Evolutionary conservation across 2,113 vertebrate genomes (phyloP), one percentile per base, ranked within the genome.

Genomic region (Laticauda laticaudata): DNA sequence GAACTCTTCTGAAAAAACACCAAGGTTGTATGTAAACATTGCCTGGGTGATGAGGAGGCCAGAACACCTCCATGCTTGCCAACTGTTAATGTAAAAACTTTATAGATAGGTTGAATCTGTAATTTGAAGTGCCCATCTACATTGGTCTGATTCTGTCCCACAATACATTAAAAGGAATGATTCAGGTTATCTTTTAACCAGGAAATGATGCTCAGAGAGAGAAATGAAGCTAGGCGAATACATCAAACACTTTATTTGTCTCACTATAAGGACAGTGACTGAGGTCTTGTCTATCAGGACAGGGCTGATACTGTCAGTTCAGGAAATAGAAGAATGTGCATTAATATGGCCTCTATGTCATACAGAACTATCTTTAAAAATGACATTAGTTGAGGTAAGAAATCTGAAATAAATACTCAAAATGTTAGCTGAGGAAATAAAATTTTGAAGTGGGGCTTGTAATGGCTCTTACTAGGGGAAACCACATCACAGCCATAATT

Each of bases 391-490:
- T 90, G 94, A 96, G 59, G 93, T 57, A 96, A 93, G 48, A 53
- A 93, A 93, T 43, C 51, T 95, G 90, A 95, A 95, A 94, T 93
- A 95, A 96, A 97, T 55, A 39, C 87, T 34, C 23, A 26, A 56
- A 94, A 91, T 81, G 64, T n/a, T 4, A 21, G 0, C 91, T 45
- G 39, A 69, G 95, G 56, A 39, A 11, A 85, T 92, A 93, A 96
- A 94, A 88, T 94, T 92, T 96, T 91, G 69, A 93, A 94, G 93
- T 94, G 94, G 26, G 94, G 93, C 94, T 91, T 89, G 92, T 91
- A 94, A 75, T 92, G 93, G 93, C 93, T 93, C 95, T 97, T 97
- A 86, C 95, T 94, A 94, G 24, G 94, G 96, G 96, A 97, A 97
- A 95, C 81, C 95, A 90, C 43, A 87, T 94, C 94, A 92, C 55